A percentile compares a stretch with the other conserved stretches of the same genome.
Evolutionary conservation across 2,113 vertebrate species (phyloP).

Genomic region (Hyperopisus bebe): DNA sequence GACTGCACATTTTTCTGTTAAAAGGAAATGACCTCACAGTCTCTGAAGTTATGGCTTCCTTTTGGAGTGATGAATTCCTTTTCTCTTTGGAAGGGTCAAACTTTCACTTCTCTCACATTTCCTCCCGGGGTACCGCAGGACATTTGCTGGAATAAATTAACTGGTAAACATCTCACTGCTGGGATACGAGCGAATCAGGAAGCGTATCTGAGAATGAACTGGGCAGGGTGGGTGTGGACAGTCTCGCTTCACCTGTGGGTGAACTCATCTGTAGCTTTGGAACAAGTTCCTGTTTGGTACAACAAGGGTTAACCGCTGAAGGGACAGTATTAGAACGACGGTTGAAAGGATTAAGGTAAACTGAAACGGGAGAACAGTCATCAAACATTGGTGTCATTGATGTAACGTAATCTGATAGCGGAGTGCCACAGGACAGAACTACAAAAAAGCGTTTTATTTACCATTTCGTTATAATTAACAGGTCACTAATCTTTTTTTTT

Average conservation of each 20-base stretch:
- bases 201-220: not conserved
- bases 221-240: not conserved
- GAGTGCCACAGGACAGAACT: not conserved
- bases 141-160: not conserved
- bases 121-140: not conserved
- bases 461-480: not conserved
- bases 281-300: not conserved
- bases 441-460: not conserved
- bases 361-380: no score
- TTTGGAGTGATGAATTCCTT: not conserved
- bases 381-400: not conserved
- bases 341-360: not conserved
- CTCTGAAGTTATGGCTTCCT: not conserved
- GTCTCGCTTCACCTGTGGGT: not conserved
- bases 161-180: not conserved
- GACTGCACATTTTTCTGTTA: not conserved
- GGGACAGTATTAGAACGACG: not conserved
- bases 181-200: not conserved
- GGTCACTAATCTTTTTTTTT: not conserved
- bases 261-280: not conserved
- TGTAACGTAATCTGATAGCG: not conserved
- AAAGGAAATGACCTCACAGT: not conserved
- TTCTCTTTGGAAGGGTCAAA: not conserved
- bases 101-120: not conserved
- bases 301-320: not conserved